Evolutionary conservation across 1,140 invertebrate species (phyloP).

Genomic region (Tetraneura akinire): DNA sequence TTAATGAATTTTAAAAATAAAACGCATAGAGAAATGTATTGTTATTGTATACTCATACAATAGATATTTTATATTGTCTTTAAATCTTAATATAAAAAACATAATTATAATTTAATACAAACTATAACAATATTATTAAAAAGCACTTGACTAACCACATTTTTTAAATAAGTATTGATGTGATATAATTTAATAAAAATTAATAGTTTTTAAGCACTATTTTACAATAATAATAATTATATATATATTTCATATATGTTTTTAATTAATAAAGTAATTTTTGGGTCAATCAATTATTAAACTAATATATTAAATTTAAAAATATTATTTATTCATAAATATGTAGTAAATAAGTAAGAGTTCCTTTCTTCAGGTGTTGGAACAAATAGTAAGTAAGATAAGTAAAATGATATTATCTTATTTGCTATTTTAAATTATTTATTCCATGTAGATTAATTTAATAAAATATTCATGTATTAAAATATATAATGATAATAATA

Average conservation of each 20-base stretch:
- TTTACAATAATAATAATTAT: neutral
- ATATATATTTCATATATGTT: neutral
- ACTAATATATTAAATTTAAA: neutral
- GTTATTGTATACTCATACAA: too few relatives aligned
- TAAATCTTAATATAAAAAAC: conserved; percentile 6
- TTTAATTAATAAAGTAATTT: conserved; percentile 7
- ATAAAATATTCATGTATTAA: too few relatives aligned
- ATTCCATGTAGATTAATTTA: neutral
- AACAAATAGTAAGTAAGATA: conserved; percentile 25
- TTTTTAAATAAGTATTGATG: conserved; percentile 37
- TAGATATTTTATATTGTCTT: conserved; percentile 18
- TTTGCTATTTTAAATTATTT: neutral
- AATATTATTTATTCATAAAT: neutral
- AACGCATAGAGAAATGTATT: neutral
- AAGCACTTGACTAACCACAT: conserved; percentile 24
- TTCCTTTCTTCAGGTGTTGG: conserved; percentile 37
- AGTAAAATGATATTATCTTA: neutral
- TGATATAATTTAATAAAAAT: conserved; percentile 39
- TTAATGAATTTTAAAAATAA: neutral
- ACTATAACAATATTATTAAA: neutral
- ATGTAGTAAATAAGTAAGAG: neutral
- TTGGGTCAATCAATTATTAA: conserved; percentile 23
- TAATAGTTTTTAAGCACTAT: conserved; percentile 22
- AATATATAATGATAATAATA: neutral
- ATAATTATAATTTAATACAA: conserved; percentile 2